These are phyloP conservation scores for Nymphicus hollandicus DNA, from an alignment of 2,113 vertebrate species.

Conservation along the genomic window DNA sequence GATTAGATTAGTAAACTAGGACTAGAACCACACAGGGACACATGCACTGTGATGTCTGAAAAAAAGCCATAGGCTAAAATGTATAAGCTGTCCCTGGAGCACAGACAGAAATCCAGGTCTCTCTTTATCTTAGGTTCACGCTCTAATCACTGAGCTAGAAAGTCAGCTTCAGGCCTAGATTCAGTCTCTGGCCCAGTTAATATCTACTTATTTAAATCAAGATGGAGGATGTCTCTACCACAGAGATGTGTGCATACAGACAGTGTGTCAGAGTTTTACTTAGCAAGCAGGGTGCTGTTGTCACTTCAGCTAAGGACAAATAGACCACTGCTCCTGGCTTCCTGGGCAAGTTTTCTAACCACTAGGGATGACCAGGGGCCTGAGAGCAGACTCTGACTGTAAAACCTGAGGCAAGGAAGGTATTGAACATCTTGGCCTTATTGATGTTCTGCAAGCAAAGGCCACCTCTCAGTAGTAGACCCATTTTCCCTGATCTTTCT, in stretches of 20 bases:
- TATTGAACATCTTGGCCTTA: neutral
- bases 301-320: neutral
- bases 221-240: neutral
- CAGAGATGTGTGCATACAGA: neutral
- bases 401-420: neutral
- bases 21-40: neutral
- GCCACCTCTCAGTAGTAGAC: neutral
- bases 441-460: neutral
- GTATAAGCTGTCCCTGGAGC: neutral
- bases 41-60: neutral
- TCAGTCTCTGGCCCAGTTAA: neutral
- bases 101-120: neutral
- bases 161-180: neutral
- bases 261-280: neutral
- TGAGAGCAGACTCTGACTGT: neutral
- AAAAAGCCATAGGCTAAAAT: constrained; percentile 1
- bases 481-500: neutral
- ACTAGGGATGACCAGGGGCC: neutral
- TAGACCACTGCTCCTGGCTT: neutral
- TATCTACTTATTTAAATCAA: neutral
- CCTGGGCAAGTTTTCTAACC: neutral
- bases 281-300: neutral
- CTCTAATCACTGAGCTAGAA: neutral
- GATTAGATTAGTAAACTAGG: neutral
- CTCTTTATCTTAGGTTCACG: neutral